Percentiles rank a stretch among this genome's conserved stretches.
Conservation (phyloP, 2,113 vertebrate genomes). For the Mustelus asterias region DNA sequence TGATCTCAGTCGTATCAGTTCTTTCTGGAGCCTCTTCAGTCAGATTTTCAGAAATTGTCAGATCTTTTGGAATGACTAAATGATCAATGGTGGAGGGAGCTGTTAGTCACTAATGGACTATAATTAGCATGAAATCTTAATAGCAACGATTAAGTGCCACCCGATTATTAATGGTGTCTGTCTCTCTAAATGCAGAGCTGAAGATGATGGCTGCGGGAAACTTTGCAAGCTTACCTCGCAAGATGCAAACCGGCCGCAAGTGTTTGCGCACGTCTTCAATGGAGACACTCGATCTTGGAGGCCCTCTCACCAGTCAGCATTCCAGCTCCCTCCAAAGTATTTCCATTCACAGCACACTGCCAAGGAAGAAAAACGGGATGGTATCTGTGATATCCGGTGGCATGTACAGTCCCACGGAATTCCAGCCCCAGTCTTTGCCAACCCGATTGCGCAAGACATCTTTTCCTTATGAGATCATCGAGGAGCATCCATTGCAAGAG, state of each 20-base stretch:
- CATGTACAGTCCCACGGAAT: conserved; percentile 49
- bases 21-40: neutral
- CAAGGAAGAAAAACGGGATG: conserved; percentile 76
- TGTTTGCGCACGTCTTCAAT: conserved; percentile 75
- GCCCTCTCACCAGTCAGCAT: conserved; percentile 49
- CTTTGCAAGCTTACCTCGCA: conserved; percentile 80
- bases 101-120: neutral
- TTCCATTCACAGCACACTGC: conserved; percentile 91
- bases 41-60: neutral
- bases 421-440: conserved; percentile 47
- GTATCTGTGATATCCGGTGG: conserved; percentile 54
- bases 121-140: neutral
- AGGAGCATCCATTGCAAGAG: conserved; percentile 58
- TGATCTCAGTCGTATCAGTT: neutral
- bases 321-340: conserved; percentile 63
- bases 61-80: neutral
- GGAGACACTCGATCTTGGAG: conserved; percentile 81
- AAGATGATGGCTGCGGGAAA: conserved; percentile 91
- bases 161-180: conserved; percentile 24
- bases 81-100: neutral
- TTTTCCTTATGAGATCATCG: conserved; percentile 59
- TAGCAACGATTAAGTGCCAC: neutral
- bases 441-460: conserved; percentile 52
- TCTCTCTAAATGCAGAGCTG: conserved; percentile 55
- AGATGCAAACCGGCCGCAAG: conserved; percentile 59